Conservation (phyloP, 2,113 vertebrate species). For the Lamprotornis superbus region DNA sequence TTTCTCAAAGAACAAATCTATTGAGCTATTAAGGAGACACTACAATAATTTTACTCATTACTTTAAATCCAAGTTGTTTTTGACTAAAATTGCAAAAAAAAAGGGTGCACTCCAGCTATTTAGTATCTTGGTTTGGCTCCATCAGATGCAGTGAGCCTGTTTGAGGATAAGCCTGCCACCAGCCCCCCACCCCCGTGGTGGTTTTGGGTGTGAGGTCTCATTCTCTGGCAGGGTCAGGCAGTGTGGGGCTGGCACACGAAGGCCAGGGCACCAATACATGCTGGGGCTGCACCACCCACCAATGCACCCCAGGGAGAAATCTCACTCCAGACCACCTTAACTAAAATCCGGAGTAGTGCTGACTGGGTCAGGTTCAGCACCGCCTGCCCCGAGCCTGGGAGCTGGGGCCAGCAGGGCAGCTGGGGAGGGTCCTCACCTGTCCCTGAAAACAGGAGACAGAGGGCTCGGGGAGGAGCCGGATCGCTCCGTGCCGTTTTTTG, state of each 20-base stretch:
- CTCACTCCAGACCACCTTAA: accelerated
- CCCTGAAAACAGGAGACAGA: no score
- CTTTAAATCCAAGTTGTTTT: not conserved
- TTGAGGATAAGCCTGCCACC: accelerated
- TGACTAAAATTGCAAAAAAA: not conserved
- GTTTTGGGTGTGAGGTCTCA: accelerated
- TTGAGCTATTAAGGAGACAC: not conserved
- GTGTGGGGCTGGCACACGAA: accelerated
- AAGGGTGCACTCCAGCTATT: not conserved
- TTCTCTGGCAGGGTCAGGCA: accelerated
- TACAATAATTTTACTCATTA: not conserved
- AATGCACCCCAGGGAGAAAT: accelerated
- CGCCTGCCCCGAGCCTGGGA: not conserved
- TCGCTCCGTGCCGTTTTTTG: not conserved
- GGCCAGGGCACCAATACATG: accelerated
- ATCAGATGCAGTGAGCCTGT: accelerated
- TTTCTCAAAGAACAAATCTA: not conserved
- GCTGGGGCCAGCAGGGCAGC: not conserved
- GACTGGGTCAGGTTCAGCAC: not conserved
- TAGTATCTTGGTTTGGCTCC: not conserved
- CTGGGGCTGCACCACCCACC: no score
- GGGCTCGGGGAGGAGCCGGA: not conserved
- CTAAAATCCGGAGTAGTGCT: accelerated
- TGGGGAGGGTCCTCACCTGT: not conserved
- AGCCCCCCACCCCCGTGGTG: accelerated